Conservation (phyloP, 2,113 vertebrate species). For the Myiagra hebetior region DNA sequence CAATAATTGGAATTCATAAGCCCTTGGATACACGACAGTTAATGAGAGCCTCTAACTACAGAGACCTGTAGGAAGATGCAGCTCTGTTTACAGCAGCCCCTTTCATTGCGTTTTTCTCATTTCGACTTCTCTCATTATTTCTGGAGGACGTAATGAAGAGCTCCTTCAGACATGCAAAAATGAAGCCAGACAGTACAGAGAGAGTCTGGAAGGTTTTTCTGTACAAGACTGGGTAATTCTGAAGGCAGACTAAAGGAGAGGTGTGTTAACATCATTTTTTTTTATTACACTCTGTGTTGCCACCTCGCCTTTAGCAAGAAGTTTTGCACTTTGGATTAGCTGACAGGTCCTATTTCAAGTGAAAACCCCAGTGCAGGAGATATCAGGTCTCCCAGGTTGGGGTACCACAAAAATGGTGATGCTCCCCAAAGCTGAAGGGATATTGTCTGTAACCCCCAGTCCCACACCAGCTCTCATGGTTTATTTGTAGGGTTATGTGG, state of each 20-base stretch:
- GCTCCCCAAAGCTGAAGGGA: neutral
- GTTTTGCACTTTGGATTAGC: neutral
- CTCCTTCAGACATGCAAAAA: neutral
- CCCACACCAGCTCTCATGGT: neutral
- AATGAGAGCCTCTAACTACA: neutral
- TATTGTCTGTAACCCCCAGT: fast-evolving
- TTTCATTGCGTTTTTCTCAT: neutral
- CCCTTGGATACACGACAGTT: neutral
- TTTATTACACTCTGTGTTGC: neutral
- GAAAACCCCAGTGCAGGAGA: neutral
- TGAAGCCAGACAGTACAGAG: neutral
- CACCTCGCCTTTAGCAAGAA: neutral
- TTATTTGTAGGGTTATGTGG: neutral
- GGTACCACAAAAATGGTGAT: neutral
- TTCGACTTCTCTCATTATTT: neutral
- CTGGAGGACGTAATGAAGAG: neutral
- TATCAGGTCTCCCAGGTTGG: neutral
- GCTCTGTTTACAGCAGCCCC: neutral
- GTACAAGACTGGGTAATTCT: neutral
- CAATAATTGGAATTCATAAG: neutral
- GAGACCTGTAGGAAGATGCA: neutral
- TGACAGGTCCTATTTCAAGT: neutral
- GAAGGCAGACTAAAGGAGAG: neutral
- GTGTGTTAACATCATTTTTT: too few relatives aligned
- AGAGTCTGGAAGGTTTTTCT: neutral